Conservation (phyloP, 2,113 vertebrate genomes). For the Pteruthius melanotis region DNA sequence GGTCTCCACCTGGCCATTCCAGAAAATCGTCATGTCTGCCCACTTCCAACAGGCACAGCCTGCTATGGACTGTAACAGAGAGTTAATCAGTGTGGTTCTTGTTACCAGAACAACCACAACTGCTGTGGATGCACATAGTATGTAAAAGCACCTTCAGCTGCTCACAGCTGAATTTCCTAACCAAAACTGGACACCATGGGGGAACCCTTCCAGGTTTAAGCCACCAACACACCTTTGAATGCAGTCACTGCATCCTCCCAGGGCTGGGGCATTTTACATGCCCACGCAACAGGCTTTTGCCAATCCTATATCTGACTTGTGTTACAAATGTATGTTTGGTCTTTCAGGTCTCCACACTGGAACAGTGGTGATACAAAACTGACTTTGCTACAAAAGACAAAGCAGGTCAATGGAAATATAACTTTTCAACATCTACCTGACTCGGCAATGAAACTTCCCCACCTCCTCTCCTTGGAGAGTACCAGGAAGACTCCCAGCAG, state of each 20-base stretch:
- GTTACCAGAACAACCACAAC: background rate
- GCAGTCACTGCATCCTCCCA: background rate
- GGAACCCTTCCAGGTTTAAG: background rate
- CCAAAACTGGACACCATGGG: background rate
- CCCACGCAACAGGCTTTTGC: background rate
- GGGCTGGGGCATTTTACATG: background rate
- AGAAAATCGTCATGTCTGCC: background rate
- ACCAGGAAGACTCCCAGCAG: background rate
- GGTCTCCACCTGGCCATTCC: background rate
- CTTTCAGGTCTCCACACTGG: background rate
- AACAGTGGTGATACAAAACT: background rate
- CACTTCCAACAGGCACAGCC: background rate
- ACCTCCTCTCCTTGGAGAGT: background rate
- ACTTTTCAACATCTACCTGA: background rate
- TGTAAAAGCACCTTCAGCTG: fast-evolving
- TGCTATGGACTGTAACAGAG: background rate
- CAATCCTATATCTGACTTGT: fast-evolving
- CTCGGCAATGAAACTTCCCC: background rate
- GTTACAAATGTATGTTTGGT: fast-evolving
- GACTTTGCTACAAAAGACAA: background rate
- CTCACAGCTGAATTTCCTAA: background rate
- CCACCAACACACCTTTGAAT: background rate
- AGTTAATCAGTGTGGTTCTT: background rate
- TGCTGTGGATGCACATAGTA: background rate
- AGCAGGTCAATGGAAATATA: background rate